These are phyloP conservation scores for Mesitornis unicolor DNA, from an alignment of 2,113 vertebrate genomes.

Conservation along the genomic window DNA sequence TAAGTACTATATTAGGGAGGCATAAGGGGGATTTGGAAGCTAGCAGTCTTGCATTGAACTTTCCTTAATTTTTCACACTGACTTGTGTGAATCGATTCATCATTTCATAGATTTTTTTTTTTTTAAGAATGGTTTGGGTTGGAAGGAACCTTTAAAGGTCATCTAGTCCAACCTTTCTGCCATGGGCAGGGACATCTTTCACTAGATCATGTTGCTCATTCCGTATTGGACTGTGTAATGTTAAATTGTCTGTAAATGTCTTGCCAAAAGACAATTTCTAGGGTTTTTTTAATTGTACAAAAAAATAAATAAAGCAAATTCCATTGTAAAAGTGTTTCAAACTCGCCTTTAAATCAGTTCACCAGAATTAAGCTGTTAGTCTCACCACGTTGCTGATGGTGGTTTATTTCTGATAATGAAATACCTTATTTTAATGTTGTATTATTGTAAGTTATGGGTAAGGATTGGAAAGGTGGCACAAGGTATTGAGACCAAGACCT, in stretches of 20 bases:
- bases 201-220: background rate
- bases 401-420: background rate
- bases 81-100: background rate
- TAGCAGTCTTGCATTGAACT: background rate
- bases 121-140: background rate
- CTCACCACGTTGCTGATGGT: background rate
- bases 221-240: background rate
- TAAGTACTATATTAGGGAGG: conserved; percentile 53
- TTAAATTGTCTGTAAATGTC: background rate
- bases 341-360: background rate
- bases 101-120: no score
- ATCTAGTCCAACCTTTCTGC: background rate
- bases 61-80: background rate
- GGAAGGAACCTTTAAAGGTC: background rate
- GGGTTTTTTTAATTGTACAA: rapidly evolving
- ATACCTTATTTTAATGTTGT: background rate
- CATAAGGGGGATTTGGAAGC: background rate
- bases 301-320: background rate
- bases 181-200: background rate
- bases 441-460: background rate
- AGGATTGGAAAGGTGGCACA: background rate
- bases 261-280: background rate
- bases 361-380: background rate
- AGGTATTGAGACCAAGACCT: background rate
- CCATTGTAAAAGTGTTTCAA: background rate